Base-by-base conservation (phyloP, 2,797 vertebrate genomes). In the Yasuhikotakia modesta region DNA sequence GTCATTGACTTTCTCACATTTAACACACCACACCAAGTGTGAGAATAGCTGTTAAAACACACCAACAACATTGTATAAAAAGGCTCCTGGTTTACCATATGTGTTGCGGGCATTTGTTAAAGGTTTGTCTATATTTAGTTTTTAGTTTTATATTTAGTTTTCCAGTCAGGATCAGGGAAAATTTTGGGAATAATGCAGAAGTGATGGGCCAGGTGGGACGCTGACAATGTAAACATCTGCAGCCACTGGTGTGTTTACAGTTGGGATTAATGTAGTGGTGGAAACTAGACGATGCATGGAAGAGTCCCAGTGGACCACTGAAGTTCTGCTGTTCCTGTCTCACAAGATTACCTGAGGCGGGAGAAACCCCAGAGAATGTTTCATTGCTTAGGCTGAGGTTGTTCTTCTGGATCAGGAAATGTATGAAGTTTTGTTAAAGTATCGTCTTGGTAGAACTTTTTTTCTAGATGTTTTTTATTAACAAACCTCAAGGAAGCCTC, bases 11-110 rank as follows among this genome's bases (percentile, higher is more conserved):
- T 22, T 32, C 43, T 52, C 61, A 35, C 67, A 58, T 55, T 69
- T 46, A 52, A 73, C 72, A 61, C 72, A 19, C 60, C 52, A 32
- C 14, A 17, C 7, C 39, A 48, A 65, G 45, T 76, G 64, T 66
- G 35, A 73, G 70, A 43, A 66, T 50, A 78, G 75, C 75, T 70
- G 67, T 79, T 61, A 14, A 61, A 65, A 71, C 35, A 64, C 27
- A 70, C 8, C 3, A 73, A 53, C 73, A 53, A 43, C 43, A 74
- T 53, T 70, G 72, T 21, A 69, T 72, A 68, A 78, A 68, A 76
- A 78, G 63, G 43, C 63, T 60, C 35, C 2, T n/a, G 57, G 60
- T 81, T 35, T 35, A 35, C 35, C 21, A 58, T 21, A 52, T 46
- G 5, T 64, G 61, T 50, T 14, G n/a, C 76, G 22, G 19, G 22